A percentile compares a stretch with the other conserved stretches of the same genome.
phyloP scores from a whole-genome alignment of 2,888 invertebrate genomes.

The Serrognathus titanus region DNA sequence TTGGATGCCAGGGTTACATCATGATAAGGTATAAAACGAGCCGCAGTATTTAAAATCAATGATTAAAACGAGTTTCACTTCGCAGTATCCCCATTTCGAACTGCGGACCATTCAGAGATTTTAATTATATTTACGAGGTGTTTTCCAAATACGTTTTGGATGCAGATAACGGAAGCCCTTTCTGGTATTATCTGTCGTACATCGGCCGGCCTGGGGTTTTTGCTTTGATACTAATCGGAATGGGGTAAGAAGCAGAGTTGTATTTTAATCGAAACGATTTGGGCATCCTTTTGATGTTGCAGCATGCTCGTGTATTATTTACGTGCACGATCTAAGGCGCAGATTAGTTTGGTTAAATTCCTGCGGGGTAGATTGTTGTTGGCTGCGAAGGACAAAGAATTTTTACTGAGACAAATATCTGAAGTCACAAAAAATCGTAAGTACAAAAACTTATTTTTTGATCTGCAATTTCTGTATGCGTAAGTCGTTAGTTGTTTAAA shows the following conservation, averaged over 20 bases:
- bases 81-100: constrained; percentile 54
- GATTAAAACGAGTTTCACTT: constrained; percentile 6
- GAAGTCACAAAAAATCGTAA: constrained; percentile 60
- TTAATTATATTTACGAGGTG: constrained; percentile 56
- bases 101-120: constrained; percentile 65
- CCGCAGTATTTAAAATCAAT: not conserved
- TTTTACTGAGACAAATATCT: constrained; percentile 60
- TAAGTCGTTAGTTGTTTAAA: too few species aligned
- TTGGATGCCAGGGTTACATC: constrained; percentile 62
- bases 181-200: constrained; percentile 51
- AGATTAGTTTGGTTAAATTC: constrained; percentile 58
- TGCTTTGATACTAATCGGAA: constrained; percentile 56
- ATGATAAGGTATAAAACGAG: constrained; percentile 55
- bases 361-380: constrained; percentile 63
- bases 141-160: constrained; percentile 56
- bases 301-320: constrained; percentile 63
- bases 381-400: constrained; percentile 69
- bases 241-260: constrained; percentile 51
- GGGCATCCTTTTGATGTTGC: constrained; percentile 20
- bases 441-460: constrained; percentile 23
- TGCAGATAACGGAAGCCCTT: constrained; percentile 48
- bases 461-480: too few species aligned
- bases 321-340: constrained; percentile 60
- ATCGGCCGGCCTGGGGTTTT: constrained; percentile 60
- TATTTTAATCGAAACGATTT: not conserved